Conservation (phyloP, 2,797 vertebrate species). For the Ceyx erithaca region DNA sequence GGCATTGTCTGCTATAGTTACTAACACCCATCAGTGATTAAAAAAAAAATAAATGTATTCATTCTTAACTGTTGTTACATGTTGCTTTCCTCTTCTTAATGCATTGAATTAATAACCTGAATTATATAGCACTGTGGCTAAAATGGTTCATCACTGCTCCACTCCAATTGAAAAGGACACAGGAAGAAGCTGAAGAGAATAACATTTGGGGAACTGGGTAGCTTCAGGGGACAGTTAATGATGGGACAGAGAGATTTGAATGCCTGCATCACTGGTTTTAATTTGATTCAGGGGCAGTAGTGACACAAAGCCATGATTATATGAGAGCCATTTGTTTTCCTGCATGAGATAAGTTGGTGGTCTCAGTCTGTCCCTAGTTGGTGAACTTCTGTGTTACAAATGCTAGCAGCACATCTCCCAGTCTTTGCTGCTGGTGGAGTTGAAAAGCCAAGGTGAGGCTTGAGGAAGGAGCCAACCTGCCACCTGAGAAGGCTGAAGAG, state of each 20-base stretch:
- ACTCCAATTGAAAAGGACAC: slow-evolving; percentile 73
- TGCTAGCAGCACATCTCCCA: neutral
- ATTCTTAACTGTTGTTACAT: slow-evolving; percentile 12
- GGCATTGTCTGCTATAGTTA: neutral
- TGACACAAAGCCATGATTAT: slow-evolving; percentile 34
- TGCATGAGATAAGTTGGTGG: neutral
- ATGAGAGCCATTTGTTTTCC: neutral
- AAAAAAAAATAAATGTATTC: neutral
- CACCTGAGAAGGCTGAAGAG: neutral
- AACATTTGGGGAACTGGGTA: slow-evolving; percentile 27
- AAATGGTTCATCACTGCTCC: slow-evolving; percentile 69
- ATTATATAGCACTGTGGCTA: slow-evolving; percentile 58
- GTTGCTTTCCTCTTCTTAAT: slow-evolving; percentile 37
- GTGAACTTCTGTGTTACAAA: neutral
- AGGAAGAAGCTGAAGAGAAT: slow-evolving; percentile 42
- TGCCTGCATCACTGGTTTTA: slow-evolving; percentile 59
- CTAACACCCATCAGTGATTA: neutral
- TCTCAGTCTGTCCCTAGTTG: neutral
- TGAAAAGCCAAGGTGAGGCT: neutral
- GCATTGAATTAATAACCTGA: slow-evolving; percentile 67
- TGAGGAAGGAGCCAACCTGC: neutral
- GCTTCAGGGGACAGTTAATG: slow-evolving; percentile 47
- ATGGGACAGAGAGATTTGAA: slow-evolving; percentile 37
- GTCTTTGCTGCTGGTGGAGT: neutral
- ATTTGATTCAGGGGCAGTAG: slow-evolving; percentile 48